Percentiles rank a stretch among this genome's conserved stretches.
phyloP scores from a whole-genome alignment of 2,113 vertebrate genomes.

The Phyllostomus hastatus region DNA sequence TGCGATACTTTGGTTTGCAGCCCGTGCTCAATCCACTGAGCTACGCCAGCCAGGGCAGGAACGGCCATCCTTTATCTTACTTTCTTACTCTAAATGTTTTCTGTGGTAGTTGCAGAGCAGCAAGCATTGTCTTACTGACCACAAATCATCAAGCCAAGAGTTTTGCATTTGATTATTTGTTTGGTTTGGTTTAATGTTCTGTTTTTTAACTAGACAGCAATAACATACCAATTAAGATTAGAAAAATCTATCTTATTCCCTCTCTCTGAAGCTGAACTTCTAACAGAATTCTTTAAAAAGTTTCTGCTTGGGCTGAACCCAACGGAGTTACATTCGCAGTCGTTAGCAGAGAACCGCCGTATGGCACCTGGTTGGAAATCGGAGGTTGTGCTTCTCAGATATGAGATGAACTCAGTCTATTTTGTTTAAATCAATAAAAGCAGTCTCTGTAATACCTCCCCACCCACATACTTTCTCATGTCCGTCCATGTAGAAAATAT shows the following conservation, averaged over 20 bases:
- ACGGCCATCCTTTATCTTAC: background rate
- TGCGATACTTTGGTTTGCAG: too few species aligned
- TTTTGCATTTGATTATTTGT: background rate
- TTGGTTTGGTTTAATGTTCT: background rate
- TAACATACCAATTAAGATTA: background rate
- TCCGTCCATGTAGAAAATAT: background rate
- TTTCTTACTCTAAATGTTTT: background rate
- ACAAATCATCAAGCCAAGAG: background rate
- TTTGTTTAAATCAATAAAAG: background rate
- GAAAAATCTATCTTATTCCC: background rate
- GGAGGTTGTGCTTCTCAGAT: background rate
- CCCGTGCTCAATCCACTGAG: too few species aligned
- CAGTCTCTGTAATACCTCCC: background rate
- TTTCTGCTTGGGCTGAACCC: background rate
- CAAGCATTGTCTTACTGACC: background rate
- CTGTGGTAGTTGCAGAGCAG: background rate
- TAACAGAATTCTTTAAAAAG: background rate
- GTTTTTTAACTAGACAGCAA: background rate
- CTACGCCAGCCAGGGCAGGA: background rate
- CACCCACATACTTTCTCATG: background rate
- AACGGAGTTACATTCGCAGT: background rate
- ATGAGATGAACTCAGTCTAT: background rate
- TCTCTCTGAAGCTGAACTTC: background rate
- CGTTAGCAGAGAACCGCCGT: background rate
- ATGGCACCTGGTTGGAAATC: background rate